These are phyloP conservation scores for Myripristis murdjan DNA, from an alignment of 2,797 vertebrate species.

Conservation along the genomic window DNA sequence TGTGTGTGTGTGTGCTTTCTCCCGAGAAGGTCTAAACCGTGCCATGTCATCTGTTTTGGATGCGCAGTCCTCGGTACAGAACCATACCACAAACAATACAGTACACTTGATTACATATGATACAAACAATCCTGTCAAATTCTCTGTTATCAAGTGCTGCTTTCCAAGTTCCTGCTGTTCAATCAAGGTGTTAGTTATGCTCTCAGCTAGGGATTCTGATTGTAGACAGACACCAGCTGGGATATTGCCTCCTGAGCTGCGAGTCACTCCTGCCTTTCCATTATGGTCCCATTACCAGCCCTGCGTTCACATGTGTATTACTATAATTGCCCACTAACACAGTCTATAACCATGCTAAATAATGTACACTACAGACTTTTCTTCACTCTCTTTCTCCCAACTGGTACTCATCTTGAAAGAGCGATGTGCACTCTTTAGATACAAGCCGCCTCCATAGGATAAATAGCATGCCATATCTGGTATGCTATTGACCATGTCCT, in stretches of 20 bases:
- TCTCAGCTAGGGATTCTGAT: slow-evolving; percentile 27
- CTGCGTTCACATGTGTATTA: slow-evolving; percentile 28
- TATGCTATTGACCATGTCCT: neutral
- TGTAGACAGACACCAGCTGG: slow-evolving; percentile 25
- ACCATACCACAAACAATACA: neutral
- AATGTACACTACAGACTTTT: neutral
- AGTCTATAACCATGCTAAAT: neutral
- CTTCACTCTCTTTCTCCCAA: neutral
- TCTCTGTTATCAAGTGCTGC: neutral
- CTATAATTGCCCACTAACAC: slow-evolving; percentile 16
- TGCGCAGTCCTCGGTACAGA: neutral
- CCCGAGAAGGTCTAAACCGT: neutral
- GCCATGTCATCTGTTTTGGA: too few relatives aligned
- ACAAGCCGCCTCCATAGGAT: neutral
- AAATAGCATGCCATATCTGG: neutral
- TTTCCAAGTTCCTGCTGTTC: slow-evolving; percentile 30
- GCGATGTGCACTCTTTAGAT: neutral
- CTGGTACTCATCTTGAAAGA: neutral
- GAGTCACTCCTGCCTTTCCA: slow-evolving; percentile 40
- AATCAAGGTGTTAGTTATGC: slow-evolving; percentile 30
- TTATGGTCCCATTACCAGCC: slow-evolving; percentile 40
- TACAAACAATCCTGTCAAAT: neutral
- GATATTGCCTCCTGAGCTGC: slow-evolving; percentile 34
- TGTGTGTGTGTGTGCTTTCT: neutral
- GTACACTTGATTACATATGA: neutral